These are phyloP conservation scores for Menidia menidia DNA, from an alignment of 2,797 vertebrate genomes.

Conservation along the genomic window DNA sequence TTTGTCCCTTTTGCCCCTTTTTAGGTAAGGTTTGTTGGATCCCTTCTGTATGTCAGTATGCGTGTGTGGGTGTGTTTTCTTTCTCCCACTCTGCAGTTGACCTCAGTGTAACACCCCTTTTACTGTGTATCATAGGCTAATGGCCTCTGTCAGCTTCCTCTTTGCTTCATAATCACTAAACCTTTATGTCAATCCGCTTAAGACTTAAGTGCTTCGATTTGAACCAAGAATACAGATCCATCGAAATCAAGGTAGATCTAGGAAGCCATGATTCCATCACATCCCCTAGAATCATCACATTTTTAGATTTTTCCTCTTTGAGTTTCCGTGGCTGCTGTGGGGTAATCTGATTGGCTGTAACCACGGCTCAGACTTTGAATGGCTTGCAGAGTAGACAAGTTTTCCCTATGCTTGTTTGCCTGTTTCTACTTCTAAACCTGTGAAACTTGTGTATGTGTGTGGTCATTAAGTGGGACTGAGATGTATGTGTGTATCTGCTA, in stretches of 20 bases:
- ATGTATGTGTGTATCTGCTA: slow-evolving; percentile 66
- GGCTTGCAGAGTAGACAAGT: slow-evolving; percentile 84
- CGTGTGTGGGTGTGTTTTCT: slow-evolving; percentile 78
- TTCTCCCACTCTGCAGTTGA: slow-evolving; percentile 82
- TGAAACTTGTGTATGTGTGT: slow-evolving; percentile 77
- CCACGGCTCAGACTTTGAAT: slow-evolving; percentile 84
- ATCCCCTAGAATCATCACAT: slow-evolving; percentile 72
- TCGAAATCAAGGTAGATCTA: slow-evolving; percentile 79
- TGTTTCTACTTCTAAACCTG: slow-evolving; percentile 83
- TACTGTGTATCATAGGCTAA: slow-evolving; percentile 84
- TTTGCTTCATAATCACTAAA: slow-evolving; percentile 87
- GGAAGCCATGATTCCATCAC: slow-evolving; percentile 77
- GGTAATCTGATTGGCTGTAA: slow-evolving; percentile 86
- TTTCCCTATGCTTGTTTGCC: slow-evolving; percentile 81
- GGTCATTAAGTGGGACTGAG: slow-evolving; percentile 77
- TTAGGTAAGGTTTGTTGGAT: slow-evolving; percentile 90
- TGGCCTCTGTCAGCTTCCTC: slow-evolving; percentile 83
- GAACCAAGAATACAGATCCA: slow-evolving; percentile 67
- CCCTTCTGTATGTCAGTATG: slow-evolving; percentile 79
- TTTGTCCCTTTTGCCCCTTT: slow-evolving; percentile 83
- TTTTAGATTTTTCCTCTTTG: slow-evolving; percentile 67
- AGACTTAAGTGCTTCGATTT: slow-evolving; percentile 75
- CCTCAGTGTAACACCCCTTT: slow-evolving; percentile 82
- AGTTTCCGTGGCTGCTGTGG: slow-evolving; percentile 81
- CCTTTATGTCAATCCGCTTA: slow-evolving; percentile 79